phyloP scores from a whole-genome alignment of 2,113 vertebrate species.

The Melanocharis versteri region DNA sequence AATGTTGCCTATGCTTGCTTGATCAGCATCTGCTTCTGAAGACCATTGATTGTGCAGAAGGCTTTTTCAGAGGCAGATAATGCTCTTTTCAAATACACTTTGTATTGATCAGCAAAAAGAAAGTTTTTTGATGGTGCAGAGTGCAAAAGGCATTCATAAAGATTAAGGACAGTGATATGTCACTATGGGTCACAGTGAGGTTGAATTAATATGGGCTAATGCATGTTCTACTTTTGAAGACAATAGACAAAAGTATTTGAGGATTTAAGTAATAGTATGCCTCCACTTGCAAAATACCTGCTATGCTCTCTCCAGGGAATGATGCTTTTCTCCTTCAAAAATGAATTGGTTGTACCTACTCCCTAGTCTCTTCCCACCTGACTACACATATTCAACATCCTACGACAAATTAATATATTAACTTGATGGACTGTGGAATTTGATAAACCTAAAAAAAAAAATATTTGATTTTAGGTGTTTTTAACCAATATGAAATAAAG shows the following conservation, averaged over 20 bases:
- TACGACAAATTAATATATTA: neutral
- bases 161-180: constrained; percentile 45
- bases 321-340: constrained; percentile 18
- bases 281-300: constrained; percentile 12
- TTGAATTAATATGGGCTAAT: constrained; percentile 62
- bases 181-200: neutral
- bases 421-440: neutral
- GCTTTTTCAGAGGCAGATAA: constrained; percentile 77
- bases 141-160: constrained; percentile 62
- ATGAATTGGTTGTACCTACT: neutral
- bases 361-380: neutral
- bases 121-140: constrained; percentile 66
- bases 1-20: constrained; percentile 70
- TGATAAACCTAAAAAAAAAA: neutral
- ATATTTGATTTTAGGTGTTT: neutral
- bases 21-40: constrained; percentile 82
- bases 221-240: constrained; percentile 21
- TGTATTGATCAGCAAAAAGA: constrained; percentile 80
- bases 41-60: constrained; percentile 79
- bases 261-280: neutral
- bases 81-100: constrained; percentile 78
- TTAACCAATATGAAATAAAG: neutral
- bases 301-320: neutral
- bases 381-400: neutral
- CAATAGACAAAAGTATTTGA: constrained; percentile 1